These are phyloP conservation scores for Megaceryle alcyon DNA, from an alignment of 2,797 vertebrate genomes.

Conservation along the genomic window DNA sequence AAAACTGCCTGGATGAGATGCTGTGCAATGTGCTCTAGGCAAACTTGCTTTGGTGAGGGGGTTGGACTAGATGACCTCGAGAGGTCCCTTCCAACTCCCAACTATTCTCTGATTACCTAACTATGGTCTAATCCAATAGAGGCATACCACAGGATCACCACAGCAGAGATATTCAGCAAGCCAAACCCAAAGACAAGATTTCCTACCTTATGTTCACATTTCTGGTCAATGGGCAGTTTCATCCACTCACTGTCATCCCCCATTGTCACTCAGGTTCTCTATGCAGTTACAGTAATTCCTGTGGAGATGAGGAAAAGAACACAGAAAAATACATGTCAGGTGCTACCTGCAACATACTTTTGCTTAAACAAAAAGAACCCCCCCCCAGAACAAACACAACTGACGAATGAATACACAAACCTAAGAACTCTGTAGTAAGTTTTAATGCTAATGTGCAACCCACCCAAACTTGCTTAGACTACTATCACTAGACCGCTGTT, in stretches of 20 bases:
- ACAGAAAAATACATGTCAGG: background rate
- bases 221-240: slow-evolving; percentile 96
- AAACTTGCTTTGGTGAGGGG: too few relatives aligned
- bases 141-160: background rate
- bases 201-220: slow-evolving; percentile 98
- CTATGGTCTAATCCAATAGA: background rate
- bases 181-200: background rate
- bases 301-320: background rate
- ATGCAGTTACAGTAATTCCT: slow-evolving; percentile 63
- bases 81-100: too few relatives aligned
- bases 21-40: too few relatives aligned
- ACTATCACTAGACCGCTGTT: background rate
- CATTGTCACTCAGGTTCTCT: slow-evolving; percentile 83
- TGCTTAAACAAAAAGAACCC: background rate
- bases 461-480: background rate
- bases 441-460: background rate
- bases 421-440: background rate
- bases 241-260: slow-evolving; percentile 98
- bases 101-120: background rate
- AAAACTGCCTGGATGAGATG: too few relatives aligned
- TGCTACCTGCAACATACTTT: background rate
- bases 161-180: background rate
- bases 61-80: too few relatives aligned
- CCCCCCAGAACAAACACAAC: background rate
- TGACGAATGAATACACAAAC: too few relatives aligned